Evolutionary conservation across 2,113 vertebrate genomes (phyloP).

Genomic region (Syngnathus scovelli): DNA sequence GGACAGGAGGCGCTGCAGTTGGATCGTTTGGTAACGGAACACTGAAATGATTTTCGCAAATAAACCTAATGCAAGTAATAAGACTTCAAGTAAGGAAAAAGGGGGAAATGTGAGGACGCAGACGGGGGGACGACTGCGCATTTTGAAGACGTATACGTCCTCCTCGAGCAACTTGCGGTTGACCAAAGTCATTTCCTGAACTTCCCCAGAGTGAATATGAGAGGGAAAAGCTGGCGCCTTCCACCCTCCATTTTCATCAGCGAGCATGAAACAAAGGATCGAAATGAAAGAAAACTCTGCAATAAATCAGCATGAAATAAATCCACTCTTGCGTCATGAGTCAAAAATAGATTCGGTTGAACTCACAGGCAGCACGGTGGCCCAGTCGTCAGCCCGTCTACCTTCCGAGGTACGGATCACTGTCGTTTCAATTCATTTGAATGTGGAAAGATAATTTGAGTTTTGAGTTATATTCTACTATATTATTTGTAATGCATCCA

Average conservation of each 20-base stretch:
- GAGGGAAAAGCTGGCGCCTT: conserved; percentile 37
- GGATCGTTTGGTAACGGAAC: conserved; percentile 1
- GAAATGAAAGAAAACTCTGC: conserved; percentile 1
- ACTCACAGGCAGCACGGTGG: not conserved
- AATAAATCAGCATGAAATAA: not conserved
- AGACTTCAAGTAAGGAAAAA: conserved; percentile 1
- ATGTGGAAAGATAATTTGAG: too few species aligned
- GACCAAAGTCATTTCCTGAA: conserved; percentile 67
- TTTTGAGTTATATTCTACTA: too few species aligned
- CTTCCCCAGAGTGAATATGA: conserved; percentile 35
- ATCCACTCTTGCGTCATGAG: not conserved
- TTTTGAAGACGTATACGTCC: conserved; percentile 2
- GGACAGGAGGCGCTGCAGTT: not conserved
- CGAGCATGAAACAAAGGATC: conserved; percentile 29
- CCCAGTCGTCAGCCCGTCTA: not conserved
- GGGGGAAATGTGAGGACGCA: conserved; percentile 21
- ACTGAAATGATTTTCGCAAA: conserved; percentile 3
- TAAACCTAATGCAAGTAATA: conserved; percentile 1
- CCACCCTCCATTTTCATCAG: conserved; percentile 31
- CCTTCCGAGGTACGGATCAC: not conserved
- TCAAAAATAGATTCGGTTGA: not conserved
- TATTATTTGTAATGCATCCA: too few species aligned
- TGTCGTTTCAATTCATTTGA: too few species aligned
- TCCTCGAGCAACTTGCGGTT: conserved; percentile 52
- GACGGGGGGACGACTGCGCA: conserved; percentile 27